These are phyloP conservation scores for Aspidiotus destructor DNA, from an alignment of 2,888 invertebrate species.

Conservation along the genomic window DNA sequence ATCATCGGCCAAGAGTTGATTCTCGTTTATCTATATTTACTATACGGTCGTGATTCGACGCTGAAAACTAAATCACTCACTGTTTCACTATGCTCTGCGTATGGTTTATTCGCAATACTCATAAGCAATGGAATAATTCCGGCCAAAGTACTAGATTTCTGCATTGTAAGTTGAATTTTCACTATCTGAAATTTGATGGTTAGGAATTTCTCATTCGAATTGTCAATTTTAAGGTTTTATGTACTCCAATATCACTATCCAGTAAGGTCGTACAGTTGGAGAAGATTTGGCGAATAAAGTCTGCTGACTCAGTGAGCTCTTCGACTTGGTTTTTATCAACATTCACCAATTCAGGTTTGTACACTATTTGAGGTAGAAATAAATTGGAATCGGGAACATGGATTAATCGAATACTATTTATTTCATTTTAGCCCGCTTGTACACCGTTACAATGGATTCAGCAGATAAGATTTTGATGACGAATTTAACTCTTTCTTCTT, in stretches of 20 bases:
- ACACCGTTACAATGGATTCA: slow-evolving; percentile 70
- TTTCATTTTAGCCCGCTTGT: slow-evolving; percentile 59
- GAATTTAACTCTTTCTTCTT: slow-evolving; percentile 61
- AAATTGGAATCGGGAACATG: background rate
- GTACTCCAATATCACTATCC: slow-evolving; percentile 70
- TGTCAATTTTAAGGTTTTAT: slow-evolving; percentile 53
- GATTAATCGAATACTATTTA: background rate
- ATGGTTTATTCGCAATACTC: slow-evolving; percentile 42
- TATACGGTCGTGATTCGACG: slow-evolving; percentile 54
- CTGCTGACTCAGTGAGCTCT: slow-evolving; percentile 66
- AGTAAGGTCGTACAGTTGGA: slow-evolving; percentile 70
- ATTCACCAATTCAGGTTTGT: slow-evolving; percentile 69
- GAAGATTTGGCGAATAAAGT: slow-evolving; percentile 58
- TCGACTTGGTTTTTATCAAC: slow-evolving; percentile 74
- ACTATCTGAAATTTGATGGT: slow-evolving; percentile 9
- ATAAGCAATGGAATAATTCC: slow-evolving; percentile 46
- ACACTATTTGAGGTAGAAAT: background rate
- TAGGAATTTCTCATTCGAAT: slow-evolving; percentile 18
- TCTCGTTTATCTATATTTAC: slow-evolving; percentile 59
- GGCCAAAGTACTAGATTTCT: slow-evolving; percentile 47
- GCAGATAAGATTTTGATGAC: slow-evolving; percentile 59
- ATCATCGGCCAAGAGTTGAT: slow-evolving; percentile 65
- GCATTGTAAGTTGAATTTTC: slow-evolving; percentile 51
- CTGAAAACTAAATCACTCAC: slow-evolving; percentile 37
- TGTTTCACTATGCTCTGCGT: slow-evolving; percentile 41